Base-by-base conservation (phyloP, 2,888 invertebrate species). In the Drosophila tanythrix region DNA sequence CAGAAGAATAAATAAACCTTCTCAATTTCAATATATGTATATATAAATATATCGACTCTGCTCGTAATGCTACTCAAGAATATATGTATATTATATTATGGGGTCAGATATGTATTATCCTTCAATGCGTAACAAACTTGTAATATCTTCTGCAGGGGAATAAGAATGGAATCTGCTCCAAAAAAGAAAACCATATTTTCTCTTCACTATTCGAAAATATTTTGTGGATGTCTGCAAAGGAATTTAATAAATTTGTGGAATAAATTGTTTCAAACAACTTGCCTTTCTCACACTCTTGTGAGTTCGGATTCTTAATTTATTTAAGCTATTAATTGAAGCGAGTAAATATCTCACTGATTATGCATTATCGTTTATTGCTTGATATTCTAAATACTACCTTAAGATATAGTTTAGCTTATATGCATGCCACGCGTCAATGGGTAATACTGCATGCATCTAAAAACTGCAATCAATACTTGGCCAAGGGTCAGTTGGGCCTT, bases 371-470 rank as follows among this genome's bases (percentile, higher is more conserved):
- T 50, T 74, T 77, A 77, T 77, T 77, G 76, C 76, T 78, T 78
- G 43, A 60, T 73, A 59, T 73, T 52, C 52, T 81, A 75, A 51
- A 64, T 65, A 66, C 57, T 75, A 87, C 48, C 80, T 82, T 82
- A 83, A 11, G 21, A 46, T 53, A 51, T 15, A 33, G 43, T 57
- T 63, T 72, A 50, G 65, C 59, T 62, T 58, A 65, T 80, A 58
- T 62, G 76, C 76, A 81, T 79, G 79, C 74, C 59, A 69, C 61
- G 36, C 70, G 67, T 50, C 38, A 66, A 62, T 65, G 65, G 74
- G 63, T 82, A 82, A 81, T 83, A 86, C 86, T 86, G 83, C 70
- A 79, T 71, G 59, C 65, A 57, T 46, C 59, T 59, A 51, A 61
- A 51, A 70, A 56, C 50, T 51, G 48, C 48, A 56, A 60, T 61